These are phyloP conservation scores for Adrianichthys oophorus DNA, from an alignment of 2,797 vertebrate species.

Conservation along the genomic window DNA sequence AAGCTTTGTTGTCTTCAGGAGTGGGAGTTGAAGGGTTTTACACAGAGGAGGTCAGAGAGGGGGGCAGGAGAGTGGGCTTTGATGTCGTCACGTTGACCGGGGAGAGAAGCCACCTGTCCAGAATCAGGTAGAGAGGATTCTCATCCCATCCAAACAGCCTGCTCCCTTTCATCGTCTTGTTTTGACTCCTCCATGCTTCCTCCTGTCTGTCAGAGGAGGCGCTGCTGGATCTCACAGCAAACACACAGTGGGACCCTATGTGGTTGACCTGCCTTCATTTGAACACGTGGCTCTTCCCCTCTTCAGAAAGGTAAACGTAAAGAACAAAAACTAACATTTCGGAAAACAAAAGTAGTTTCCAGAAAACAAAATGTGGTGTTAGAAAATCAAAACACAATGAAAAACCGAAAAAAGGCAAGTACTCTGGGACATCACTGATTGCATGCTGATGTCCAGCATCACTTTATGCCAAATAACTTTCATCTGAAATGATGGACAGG, in stretches of 20 bases:
- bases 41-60: constrained; percentile 91
- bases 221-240: constrained; percentile 59
- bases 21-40: constrained; percentile 87
- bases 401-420: too few relatives aligned
- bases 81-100: constrained; percentile 92
- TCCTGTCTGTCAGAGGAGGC: constrained; percentile 52
- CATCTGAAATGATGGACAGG: too few relatives aligned
- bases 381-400: too few relatives aligned
- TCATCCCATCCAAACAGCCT: constrained; percentile 12
- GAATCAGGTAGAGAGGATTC: constrained; percentile 82
- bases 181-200: constrained; percentile 16
- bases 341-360: too few relatives aligned
- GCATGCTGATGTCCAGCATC: too few relatives aligned
- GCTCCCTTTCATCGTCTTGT: constrained; percentile 19
- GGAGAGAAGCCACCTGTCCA: constrained; percentile 85
- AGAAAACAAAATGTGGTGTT: too few relatives aligned
- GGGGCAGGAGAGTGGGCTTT: constrained; percentile 89
- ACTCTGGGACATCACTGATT: too few relatives aligned
- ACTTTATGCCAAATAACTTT: too few relatives aligned
- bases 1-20: constrained; percentile 79
- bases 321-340: too few relatives aligned
- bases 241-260: constrained; percentile 88
- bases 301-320: constrained; percentile 79
- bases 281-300: constrained; percentile 88
- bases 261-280: constrained; percentile 89